Conservation (phyloP, 2,888 invertebrate genomes). For the Thalpophila matura region DNA sequence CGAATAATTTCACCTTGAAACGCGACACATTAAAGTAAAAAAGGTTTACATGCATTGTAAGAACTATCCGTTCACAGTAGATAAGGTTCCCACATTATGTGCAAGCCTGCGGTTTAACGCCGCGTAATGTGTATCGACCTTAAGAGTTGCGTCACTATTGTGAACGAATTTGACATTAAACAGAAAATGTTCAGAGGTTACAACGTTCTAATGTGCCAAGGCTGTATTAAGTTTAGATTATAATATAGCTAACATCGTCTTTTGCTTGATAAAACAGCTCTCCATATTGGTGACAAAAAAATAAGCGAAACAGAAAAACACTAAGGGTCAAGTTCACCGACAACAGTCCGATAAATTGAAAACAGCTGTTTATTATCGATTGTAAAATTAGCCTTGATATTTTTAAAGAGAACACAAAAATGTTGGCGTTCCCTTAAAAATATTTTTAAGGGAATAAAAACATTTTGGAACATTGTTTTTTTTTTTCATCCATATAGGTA, state of each 20-base stretch:
- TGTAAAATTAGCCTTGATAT: too few species aligned
- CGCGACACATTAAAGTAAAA: slow-evolving; percentile 5
- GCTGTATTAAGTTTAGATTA: slow-evolving; percentile 46
- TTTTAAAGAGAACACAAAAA: too few species aligned
- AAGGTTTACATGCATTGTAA: slow-evolving; percentile 28
- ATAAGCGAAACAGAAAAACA: too few species aligned
- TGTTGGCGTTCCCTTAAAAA: too few species aligned
- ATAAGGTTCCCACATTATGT: slow-evolving; percentile 43
- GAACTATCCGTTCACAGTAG: slow-evolving; percentile 9
- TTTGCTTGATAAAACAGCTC: too few species aligned
- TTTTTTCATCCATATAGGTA: too few species aligned
- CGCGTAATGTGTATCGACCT: slow-evolving; percentile 52
- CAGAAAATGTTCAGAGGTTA: slow-evolving; percentile 69
- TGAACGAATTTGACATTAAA: slow-evolving; percentile 75
- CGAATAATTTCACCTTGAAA: slow-evolving; percentile 17
- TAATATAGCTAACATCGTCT: slow-evolving; percentile 17
- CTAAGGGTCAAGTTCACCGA: too few species aligned
- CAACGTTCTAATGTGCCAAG: slow-evolving; percentile 52
- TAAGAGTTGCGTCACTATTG: slow-evolving; percentile 56
- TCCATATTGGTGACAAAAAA: too few species aligned
- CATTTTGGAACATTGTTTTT: too few species aligned
- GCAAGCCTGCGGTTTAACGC: slow-evolving; percentile 21
- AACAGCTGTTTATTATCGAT: too few species aligned
- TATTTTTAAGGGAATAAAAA: too few species aligned
- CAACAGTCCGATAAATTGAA: too few species aligned